Conservation (phyloP, 2,113 vertebrate species). For the Climacteris rufus region DNA sequence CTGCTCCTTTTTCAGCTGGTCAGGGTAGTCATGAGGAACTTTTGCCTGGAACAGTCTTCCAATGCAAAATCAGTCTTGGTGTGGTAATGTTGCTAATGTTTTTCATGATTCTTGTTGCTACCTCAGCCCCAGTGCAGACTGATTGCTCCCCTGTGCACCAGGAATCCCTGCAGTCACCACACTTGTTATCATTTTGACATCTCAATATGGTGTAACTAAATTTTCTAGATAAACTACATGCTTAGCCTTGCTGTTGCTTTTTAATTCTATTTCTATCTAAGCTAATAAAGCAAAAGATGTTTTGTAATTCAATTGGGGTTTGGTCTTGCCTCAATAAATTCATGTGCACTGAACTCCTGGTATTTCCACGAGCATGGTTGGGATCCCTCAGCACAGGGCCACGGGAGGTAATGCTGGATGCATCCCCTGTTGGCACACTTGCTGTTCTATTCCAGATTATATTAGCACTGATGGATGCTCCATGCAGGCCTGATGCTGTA, state of each 20-base stretch:
- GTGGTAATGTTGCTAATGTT: background rate
- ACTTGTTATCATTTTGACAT: background rate
- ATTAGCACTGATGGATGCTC: background rate
- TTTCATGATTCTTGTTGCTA: background rate
- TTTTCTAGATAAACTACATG: constrained; percentile 3
- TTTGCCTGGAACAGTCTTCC: background rate
- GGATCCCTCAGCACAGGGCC: background rate
- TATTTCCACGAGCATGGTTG: background rate
- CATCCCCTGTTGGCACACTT: background rate
- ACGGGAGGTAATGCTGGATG: rapidly evolving
- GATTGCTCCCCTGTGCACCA: background rate
- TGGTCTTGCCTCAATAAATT: constrained; percentile 21
- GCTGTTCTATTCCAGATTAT: background rate
- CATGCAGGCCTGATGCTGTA: background rate
- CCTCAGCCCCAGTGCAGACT: background rate
- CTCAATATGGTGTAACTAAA: background rate
- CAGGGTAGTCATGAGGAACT: background rate
- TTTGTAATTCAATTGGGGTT: constrained; percentile 26
- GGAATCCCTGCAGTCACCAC: background rate
- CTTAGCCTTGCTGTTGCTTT: constrained; percentile 10
- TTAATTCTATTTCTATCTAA: constrained; percentile 33
- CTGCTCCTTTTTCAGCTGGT: background rate
- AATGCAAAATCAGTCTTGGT: background rate
- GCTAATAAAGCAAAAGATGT: constrained; percentile 34
- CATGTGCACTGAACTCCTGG: background rate